Base-by-base conservation (phyloP, 2,888 invertebrate genomes). In the Melikaiella ostensackeni region DNA sequence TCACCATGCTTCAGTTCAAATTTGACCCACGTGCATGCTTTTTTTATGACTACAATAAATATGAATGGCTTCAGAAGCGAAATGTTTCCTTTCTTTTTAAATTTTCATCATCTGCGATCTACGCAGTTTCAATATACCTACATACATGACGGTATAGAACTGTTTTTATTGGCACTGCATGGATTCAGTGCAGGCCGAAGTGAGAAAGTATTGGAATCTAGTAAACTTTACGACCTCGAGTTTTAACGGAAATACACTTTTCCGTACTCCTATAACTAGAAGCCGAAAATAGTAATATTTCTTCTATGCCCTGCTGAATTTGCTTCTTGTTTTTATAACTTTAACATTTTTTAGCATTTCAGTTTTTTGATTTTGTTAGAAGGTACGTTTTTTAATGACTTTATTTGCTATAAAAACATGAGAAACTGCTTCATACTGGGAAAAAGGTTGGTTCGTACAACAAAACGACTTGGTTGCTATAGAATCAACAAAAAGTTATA, bases 41-140 rank as follows among this genome's bases (percentile, higher is more conserved):
- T 70, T n/a, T 70, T 50, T 70, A 70, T 70, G 70, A 30, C n/a
- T 70, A 30, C 46, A 33, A 70, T 70, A 70, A 70, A 70, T 33
- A 70, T 50, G 30, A 50, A 50, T 27, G 1, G 46, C 30, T 70
- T 70, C 46, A 70, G 70, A 5, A 46, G 19, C 30, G n/a, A 50
- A 50, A 70, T 33, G n/a, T 70, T 33, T 70, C 30, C 70, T 70
- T 66, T 50, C 70, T 50, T 70, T 70, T 50, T 33, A 50, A 27
- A 70, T 70, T 70, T 50, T 46, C n/a, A 50, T 70, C 46, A 50
- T 21, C 50, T 50, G n/a, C 50, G 27, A 50, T 70, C n/a, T 70
- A 46, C 46, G 9, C 8, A 42, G 30, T 50, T 70, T 70, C 66
- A n/a, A 66, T 30, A 42, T 33, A 33, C 33, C 33, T 33, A 5